phyloP scores from a whole-genome alignment of 2,797 vertebrate genomes.

The Danio choprae region DNA sequence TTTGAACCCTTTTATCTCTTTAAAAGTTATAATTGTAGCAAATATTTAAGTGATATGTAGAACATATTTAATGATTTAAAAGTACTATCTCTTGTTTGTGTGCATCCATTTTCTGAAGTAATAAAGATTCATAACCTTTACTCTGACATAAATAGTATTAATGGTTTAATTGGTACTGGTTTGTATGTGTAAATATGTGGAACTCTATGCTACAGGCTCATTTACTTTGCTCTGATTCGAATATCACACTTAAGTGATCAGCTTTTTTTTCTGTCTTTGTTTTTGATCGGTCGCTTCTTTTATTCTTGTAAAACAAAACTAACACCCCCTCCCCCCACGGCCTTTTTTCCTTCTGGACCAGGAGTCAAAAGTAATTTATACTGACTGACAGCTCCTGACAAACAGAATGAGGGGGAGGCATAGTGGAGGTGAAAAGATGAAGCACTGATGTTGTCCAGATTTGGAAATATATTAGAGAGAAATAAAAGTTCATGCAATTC shows the following conservation, averaged over 20 bases:
- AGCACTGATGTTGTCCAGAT: neutral
- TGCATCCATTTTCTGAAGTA: too few species aligned
- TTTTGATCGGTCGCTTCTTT: conserved; percentile 3
- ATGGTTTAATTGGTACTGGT: neutral
- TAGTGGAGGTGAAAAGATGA: neutral
- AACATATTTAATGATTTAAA: too few species aligned
- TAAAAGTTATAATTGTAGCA: too few species aligned
- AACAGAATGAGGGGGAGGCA: neutral
- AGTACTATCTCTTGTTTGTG: too few species aligned
- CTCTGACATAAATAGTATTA: neutral
- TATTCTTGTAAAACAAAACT: neutral
- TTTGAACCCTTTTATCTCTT: too few species aligned
- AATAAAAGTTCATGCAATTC: neutral
- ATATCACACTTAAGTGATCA: neutral
- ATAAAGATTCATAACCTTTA: neutral
- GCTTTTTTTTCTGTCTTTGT: neutral
- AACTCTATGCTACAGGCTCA: neutral
- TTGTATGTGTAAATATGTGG: neutral
- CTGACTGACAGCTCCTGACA: conserved; percentile 66
- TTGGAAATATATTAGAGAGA: neutral
- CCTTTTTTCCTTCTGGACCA: conserved; percentile 16
- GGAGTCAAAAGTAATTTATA: conserved; percentile 64
- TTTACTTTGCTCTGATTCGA: neutral
- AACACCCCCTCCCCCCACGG: neutral
- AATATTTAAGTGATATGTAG: too few species aligned